Evolutionary conservation across 2,113 vertebrate species (phyloP).

Genomic region (Otus sunia): DNA sequence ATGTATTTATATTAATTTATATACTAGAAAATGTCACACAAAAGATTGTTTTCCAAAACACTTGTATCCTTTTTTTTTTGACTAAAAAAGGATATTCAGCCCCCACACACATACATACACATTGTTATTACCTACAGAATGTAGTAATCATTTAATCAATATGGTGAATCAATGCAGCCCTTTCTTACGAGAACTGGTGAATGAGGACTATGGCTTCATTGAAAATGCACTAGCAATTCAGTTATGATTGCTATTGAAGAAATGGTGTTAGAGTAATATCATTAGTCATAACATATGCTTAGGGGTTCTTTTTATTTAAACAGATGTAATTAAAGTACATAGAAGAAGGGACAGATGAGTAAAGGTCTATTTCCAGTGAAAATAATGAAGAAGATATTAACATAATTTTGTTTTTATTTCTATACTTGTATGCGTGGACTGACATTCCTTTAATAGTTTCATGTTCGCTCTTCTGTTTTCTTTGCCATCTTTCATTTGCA

Average conservation of each 20-base stretch:
- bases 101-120: no score
- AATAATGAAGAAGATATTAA: background rate
- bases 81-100: background rate
- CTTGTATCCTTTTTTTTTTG: background rate
- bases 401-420: background rate
- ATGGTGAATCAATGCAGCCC: background rate
- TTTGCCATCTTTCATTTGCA: slow-evolving; percentile 29
- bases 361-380: background rate
- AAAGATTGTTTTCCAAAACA: background rate
- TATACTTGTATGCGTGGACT: background rate
- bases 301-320: background rate
- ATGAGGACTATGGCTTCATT: background rate
- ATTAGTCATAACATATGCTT: background rate
- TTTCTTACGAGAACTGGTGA: background rate
- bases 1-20: background rate
- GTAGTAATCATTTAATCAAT: background rate
- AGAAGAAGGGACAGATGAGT: background rate
- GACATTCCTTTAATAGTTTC: background rate
- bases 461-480: background rate
- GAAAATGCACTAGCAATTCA: background rate
- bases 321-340: background rate
- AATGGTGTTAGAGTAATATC: background rate
- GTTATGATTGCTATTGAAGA: background rate
- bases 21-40: background rate
- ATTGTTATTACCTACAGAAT: background rate